These are phyloP conservation scores for Macrotis lagotis DNA, from an alignment of 2,113 vertebrate species.

Conservation along the genomic window DNA sequence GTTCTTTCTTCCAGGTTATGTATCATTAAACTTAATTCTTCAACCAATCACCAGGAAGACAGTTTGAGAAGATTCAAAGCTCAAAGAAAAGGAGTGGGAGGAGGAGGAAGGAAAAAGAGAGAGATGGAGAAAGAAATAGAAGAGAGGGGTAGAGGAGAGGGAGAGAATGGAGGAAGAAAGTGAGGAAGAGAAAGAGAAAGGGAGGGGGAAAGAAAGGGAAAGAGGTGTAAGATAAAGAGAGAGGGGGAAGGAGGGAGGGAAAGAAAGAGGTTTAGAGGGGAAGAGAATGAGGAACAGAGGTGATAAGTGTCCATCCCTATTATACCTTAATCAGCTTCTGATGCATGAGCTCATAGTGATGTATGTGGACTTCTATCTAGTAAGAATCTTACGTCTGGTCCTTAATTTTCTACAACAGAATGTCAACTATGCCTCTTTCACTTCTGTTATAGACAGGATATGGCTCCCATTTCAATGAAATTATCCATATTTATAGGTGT, in stretches of 20 bases:
- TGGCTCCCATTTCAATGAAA: not conserved
- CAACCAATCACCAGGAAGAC: not conserved
- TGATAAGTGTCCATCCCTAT: not conserved
- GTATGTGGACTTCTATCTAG: not conserved
- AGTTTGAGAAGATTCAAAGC: not conserved
- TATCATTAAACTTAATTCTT: not conserved
- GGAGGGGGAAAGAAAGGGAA: not conserved
- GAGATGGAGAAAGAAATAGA: not conserved
- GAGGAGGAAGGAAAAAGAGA: not conserved
- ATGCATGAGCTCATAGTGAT: not conserved
- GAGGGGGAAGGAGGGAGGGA: not conserved
- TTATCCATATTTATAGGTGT: not conserved
- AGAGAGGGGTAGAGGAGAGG: not conserved
- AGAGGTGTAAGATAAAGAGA: not conserved
- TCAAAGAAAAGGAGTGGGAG: not conserved
- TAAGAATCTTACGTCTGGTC: not conserved
- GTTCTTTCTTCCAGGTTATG: not conserved
- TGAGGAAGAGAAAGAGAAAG: not conserved
- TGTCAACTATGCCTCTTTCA: not conserved
- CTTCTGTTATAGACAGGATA: not conserved
- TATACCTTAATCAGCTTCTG: not conserved
- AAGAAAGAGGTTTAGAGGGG: not conserved
- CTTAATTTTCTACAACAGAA: not conserved
- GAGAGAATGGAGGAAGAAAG: not conserved
- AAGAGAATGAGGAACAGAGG: not conserved